Evolutionary conservation across 2,888 invertebrate genomes (phyloP).

Genomic region (Plemyria rubiginata): DNA sequence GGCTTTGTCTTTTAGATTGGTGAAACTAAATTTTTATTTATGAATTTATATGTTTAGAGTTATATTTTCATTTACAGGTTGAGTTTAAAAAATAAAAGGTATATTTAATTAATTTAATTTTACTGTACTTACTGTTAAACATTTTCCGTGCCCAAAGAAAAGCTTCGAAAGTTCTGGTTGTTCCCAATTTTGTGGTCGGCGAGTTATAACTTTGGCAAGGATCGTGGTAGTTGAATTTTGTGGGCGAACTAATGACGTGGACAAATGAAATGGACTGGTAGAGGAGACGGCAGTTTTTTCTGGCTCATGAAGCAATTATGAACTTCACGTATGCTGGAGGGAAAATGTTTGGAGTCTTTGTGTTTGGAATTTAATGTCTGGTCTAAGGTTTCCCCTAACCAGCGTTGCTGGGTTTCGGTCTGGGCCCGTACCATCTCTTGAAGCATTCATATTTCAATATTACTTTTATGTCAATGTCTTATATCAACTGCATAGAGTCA

Average conservation of each 20-base stretch:
- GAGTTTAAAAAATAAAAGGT: too few species aligned
- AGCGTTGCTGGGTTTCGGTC: too few species aligned
- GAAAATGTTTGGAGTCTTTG: not conserved
- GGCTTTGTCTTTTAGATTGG: too few species aligned
- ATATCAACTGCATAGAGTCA: too few species aligned
- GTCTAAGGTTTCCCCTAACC: not conserved
- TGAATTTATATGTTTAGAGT: too few species aligned
- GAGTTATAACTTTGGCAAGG: conserved; percentile 22
- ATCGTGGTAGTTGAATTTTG: conserved; percentile 26
- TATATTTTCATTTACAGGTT: too few species aligned
- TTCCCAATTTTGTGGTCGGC: conserved; percentile 30
- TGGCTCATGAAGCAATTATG: conserved; percentile 23
- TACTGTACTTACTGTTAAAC: conserved; percentile 7
- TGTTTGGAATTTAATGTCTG: not conserved
- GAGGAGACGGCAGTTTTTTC: conserved; percentile 18
- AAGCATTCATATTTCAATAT: too few species aligned
- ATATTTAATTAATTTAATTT: too few species aligned
- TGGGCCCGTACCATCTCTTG: too few species aligned
- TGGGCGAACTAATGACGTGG: conserved; percentile 28
- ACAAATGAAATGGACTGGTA: conserved; percentile 26
- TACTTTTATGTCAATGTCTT: too few species aligned
- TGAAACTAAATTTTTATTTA: too few species aligned
- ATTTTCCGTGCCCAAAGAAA: conserved; percentile 11
- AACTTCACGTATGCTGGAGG: conserved; percentile 13
- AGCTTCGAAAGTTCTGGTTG: conserved; percentile 21